Base-by-base conservation (phyloP, 2,113 vertebrate genomes). In the Brachypodius melanocephalos region DNA sequence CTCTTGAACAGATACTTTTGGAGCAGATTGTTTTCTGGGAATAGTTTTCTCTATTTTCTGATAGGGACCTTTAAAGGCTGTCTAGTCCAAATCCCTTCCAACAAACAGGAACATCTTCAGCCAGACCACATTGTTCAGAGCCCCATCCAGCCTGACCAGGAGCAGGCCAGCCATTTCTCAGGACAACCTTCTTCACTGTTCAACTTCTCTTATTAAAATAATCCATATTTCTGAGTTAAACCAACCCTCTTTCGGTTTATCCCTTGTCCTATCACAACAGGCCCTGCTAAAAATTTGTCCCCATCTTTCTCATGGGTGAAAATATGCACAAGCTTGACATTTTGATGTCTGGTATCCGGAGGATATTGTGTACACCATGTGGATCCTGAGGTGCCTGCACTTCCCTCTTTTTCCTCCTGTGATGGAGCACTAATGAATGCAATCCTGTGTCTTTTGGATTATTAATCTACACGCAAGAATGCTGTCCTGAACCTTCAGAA, bases 361-460 rank as follows among this genome's bases (percentile, higher is more conserved):
- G 49, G n/a, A 10, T 17, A 3, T 6, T 10, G 10, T 26, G 29
- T 77, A 17, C 17, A 17, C 1, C 0, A 0, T 2, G 17, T 18
- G 14, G 4, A 57, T 8, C 42, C 22, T 0, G 0, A 42, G 29
- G 40, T 31, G 12, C 0, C 1, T 65, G n/a, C 9, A 28, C 28
- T 82, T 63, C 48, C 18, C 12, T 51, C 46, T 63, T 1, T 14
- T 68, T 88, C 36, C 31, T 88, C 32, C 42, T 52, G 32, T 34
- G 20, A 22, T 20, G 54, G 83, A 88, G 3, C 49, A 38, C 17
- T 38, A 22, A 80, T 0, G 4, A 52, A 9, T 3, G 2, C 5
- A 57, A 61, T 5, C 19, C 8, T 0, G 0, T 17, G 8, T 18
- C 10, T 51, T 86, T 42, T 32, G 29, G 38, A 20, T 78, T 72